Percentiles rank a stretch among this genome's conserved stretches.
Evolutionary conservation across 2,113 vertebrate species (phyloP).

Genomic region (Empidonax alnorum): DNA sequence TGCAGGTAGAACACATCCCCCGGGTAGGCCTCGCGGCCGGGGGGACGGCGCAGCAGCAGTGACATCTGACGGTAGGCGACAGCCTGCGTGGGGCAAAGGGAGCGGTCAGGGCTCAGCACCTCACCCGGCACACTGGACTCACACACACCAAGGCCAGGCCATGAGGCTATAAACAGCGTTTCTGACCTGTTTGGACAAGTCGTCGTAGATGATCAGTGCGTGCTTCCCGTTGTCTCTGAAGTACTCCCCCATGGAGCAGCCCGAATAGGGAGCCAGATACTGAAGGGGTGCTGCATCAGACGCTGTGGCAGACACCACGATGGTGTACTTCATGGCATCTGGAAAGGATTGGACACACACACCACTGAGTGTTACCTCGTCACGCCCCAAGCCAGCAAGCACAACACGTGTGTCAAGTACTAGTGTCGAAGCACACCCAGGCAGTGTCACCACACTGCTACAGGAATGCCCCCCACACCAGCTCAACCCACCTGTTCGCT

Average conservation of each 20-base stretch:
- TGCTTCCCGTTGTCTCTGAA: slow-evolving; percentile 98
- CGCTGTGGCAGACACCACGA: slow-evolving; percentile 96
- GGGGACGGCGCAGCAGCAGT: slow-evolving; percentile 94
- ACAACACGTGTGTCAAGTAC: accelerated
- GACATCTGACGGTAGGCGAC: slow-evolving; percentile 99
- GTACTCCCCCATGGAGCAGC: slow-evolving; percentile 98
- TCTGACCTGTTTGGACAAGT: slow-evolving; percentile 96
- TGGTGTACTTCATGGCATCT: slow-evolving; percentile 99
- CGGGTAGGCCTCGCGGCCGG: slow-evolving; percentile 95
- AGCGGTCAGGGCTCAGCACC: neutral
- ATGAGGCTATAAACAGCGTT: accelerated
- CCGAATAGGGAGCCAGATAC: slow-evolving; percentile 97
- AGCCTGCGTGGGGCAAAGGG: slow-evolving; percentile 73
- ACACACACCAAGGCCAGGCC: neutral
- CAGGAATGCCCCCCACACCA: accelerated
- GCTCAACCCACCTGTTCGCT: accelerated
- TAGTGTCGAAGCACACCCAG: neutral
- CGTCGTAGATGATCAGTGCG: slow-evolving; percentile 96
- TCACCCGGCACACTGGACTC: accelerated
- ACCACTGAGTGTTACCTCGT: neutral
- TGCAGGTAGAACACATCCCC: slow-evolving; percentile 99
- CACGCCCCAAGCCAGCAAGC: accelerated
- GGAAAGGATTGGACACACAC: neutral
- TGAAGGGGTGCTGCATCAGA: slow-evolving; percentile 97
- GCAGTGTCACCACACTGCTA: neutral